Percentiles rank a stretch among this genome's conserved stretches.
Evolutionary conservation across 2,113 vertebrate species (phyloP).

Genomic region (Thunnus thynnus): DNA sequence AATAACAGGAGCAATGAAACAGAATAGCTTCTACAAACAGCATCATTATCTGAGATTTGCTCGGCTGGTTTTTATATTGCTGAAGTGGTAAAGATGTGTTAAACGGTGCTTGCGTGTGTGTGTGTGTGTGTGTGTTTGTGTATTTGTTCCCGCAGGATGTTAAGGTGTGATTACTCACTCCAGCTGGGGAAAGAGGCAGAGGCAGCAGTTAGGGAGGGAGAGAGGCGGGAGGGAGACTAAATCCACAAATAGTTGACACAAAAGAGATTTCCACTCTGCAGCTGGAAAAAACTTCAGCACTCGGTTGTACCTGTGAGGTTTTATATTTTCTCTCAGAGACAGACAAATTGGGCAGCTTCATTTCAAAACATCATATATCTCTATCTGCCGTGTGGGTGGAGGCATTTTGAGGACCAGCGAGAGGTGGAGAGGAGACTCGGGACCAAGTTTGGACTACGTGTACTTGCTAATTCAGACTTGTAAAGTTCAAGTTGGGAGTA

Average conservation of each 20-base stretch:
- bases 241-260: slow-evolving; percentile 41
- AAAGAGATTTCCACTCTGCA: slow-evolving; percentile 22
- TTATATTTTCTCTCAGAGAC: not conserved
- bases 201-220: slow-evolving; percentile 32
- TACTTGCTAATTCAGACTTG: too few relatives aligned
- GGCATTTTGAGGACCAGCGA: slow-evolving; percentile 9
- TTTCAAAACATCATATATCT: slow-evolving; percentile 9
- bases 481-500: too few relatives aligned
- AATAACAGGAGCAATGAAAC: slow-evolving; percentile 3
- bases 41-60: slow-evolving; percentile 25
- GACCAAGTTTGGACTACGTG: too few relatives aligned
- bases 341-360: not conserved
- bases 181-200: slow-evolving; percentile 44
- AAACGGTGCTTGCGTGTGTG: slow-evolving; percentile 1
- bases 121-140: not conserved
- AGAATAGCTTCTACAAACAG: slow-evolving; percentile 3
- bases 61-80: slow-evolving; percentile 21
- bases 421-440: slow-evolving; percentile 8
- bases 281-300: not conserved
- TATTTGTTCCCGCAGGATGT: slow-evolving; percentile 22
- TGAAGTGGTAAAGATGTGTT: slow-evolving; percentile 32
- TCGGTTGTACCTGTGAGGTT: not conserved
- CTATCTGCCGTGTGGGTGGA: slow-evolving; percentile 17
- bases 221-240: slow-evolving; percentile 12
- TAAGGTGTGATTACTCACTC: slow-evolving; percentile 62